These are phyloP conservation scores for Protobothrops flavoviridis DNA, from an alignment of 2,113 vertebrate genomes.

Conservation along the genomic window DNA sequence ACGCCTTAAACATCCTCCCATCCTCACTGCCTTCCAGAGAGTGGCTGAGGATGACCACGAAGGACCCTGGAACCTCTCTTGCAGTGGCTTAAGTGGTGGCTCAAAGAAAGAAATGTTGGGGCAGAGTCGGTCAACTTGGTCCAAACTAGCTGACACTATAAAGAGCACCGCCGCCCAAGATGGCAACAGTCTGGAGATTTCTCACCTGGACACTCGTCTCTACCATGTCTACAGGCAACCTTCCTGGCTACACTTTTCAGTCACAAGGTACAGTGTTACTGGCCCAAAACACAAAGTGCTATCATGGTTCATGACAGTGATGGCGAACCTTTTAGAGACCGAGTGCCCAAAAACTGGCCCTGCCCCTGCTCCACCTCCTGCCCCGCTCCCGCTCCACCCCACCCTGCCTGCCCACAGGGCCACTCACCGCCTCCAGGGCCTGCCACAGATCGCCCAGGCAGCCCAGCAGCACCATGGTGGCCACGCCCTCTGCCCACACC, in stretches of 20 bases:
- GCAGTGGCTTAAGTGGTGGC: slow-evolving; percentile 63
- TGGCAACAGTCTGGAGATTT: slow-evolving; percentile 89
- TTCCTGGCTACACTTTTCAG: slow-evolving; percentile 70
- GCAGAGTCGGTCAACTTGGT: slow-evolving; percentile 72
- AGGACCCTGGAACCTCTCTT: slow-evolving; percentile 53
- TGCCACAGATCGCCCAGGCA: too few species aligned
- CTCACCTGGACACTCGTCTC: slow-evolving; percentile 82
- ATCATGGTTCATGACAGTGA: background rate
- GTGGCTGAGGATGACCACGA: slow-evolving; percentile 55
- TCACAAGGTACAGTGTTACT: slow-evolving; percentile 82
- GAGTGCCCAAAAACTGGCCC: too few species aligned
- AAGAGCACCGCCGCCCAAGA: slow-evolving; percentile 77
- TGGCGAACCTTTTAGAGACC: too few species aligned
- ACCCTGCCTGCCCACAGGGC: too few species aligned
- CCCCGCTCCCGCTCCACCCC: too few species aligned
- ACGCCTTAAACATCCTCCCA: accelerated
- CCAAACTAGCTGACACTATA: slow-evolving; percentile 72
- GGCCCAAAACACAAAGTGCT: background rate
- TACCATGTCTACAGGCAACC: slow-evolving; percentile 71
- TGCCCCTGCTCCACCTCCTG: too few species aligned
- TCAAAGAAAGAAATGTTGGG: slow-evolving; percentile 93
- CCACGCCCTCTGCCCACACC: too few species aligned
- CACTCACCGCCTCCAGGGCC: too few species aligned
- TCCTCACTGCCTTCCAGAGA: slow-evolving; percentile 22
- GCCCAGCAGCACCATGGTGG: too few species aligned